phyloP scores from a whole-genome alignment of 1,140 invertebrate species.

The Caenorhabditis latens region DNA sequence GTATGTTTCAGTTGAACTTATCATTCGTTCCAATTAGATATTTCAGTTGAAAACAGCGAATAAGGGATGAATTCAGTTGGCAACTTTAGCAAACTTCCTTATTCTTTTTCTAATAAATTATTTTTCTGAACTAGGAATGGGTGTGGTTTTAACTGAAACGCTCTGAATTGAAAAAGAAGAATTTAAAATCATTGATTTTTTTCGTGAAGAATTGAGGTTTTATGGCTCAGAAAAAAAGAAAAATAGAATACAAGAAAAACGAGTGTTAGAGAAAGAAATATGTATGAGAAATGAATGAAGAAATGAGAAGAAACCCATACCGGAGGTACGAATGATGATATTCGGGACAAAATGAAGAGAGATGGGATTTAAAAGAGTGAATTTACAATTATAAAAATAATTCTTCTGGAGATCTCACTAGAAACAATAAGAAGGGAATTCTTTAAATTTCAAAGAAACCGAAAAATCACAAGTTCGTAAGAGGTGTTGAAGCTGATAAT shows the following conservation, averaged over 20 bases:
- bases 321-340: conserved; percentile 40
- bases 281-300: conserved; percentile 40
- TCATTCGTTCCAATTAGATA: not conserved
- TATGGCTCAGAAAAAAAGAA: conserved; percentile 5
- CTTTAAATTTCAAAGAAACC: conserved; percentile 50
- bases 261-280: conserved; percentile 46
- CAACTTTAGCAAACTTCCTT: not conserved
- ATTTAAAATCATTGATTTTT: not conserved
- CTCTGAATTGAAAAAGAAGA: too few relatives aligned
- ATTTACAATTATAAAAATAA: conserved; percentile 14
- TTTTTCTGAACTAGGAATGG: too few relatives aligned
- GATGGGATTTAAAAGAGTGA: not conserved
- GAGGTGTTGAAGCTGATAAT: not conserved
- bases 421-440: conserved; percentile 23
- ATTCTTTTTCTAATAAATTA: not conserved
- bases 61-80: not conserved
- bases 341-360: conserved; percentile 36
- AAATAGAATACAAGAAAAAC: conserved; percentile 11
- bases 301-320: conserved; percentile 48
- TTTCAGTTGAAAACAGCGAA: not conserved
- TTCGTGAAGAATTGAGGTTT: conserved; percentile 22
- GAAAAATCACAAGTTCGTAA: conserved; percentile 54
- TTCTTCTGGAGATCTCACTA: conserved; percentile 41
- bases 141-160: too few relatives aligned
- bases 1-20: not conserved